These are phyloP conservation scores for Artibeus lituratus DNA, from an alignment of 2,797 vertebrate genomes.

Conservation along the genomic window DNA sequence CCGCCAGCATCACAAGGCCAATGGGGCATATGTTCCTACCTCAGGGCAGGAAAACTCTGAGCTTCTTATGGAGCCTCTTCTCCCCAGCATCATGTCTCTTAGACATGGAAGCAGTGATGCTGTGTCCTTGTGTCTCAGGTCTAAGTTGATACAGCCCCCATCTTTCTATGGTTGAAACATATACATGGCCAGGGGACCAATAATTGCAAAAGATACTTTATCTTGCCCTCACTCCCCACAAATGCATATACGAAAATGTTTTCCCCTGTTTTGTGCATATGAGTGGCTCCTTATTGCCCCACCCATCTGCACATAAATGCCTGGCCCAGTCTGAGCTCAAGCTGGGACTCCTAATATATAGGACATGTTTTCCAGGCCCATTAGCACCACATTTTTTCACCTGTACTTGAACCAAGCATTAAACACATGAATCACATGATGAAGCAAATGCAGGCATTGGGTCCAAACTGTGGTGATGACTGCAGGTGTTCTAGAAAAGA, in stretches of 20 bases:
- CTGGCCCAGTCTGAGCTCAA: not conserved
- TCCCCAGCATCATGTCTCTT: too few relatives aligned
- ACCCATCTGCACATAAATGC: accelerated
- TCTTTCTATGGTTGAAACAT: not conserved
- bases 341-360: not conserved
- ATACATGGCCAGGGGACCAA: accelerated
- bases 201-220: not conserved
- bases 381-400: not conserved
- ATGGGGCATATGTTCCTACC: not conserved
- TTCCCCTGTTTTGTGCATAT: not conserved
- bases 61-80: not conserved
- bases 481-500: not conserved
- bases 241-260: not conserved
- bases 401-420: not conserved
- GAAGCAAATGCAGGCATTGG: not conserved
- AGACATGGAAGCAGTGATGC: not conserved
- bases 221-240: not conserved
- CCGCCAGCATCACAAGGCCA: accelerated
- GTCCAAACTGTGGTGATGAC: not conserved
- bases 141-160: not conserved
- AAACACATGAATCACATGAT: not conserved
- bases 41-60: not conserved
- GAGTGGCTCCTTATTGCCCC: not conserved
- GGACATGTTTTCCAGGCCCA: not conserved
- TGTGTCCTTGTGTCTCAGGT: not conserved